Conservation (phyloP, 23 tunicate species). For the Styela plicata region DNA sequence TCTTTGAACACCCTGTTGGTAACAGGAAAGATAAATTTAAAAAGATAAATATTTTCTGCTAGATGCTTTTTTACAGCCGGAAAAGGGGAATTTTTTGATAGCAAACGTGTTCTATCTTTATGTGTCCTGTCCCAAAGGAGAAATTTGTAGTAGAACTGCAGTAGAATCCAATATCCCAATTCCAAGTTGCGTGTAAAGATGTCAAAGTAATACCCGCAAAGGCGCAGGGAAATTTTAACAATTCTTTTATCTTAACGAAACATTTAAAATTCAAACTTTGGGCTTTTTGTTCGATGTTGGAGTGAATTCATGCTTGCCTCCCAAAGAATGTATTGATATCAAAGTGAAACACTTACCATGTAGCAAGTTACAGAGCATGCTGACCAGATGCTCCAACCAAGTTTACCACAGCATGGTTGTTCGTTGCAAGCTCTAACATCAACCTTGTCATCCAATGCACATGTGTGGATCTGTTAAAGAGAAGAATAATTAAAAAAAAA, state of each 20-base stretch:
- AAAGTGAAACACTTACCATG: conserved; percentile 25
- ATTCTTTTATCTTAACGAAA: background rate
- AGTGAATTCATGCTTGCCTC: too few species aligned
- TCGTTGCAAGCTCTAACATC: conserved; percentile 50
- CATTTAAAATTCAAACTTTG: background rate
- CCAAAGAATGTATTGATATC: background rate
- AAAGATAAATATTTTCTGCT: too few species aligned
- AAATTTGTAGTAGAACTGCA: too few species aligned
- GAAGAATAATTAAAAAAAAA: too few species aligned
- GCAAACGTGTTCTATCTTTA: too few species aligned
- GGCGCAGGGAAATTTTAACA: background rate
- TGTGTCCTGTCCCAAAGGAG: too few species aligned
- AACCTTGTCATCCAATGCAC: conserved; percentile 20
- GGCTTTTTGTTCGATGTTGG: background rate
- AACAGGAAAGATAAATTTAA: too few species aligned
- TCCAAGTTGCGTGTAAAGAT: too few species aligned
- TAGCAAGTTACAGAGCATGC: conserved; percentile 80
- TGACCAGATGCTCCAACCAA: conserved; percentile 79
- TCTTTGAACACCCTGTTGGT: conserved; percentile 46
- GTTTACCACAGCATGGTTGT: conserved; percentile 44
- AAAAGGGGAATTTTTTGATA: too few species aligned
- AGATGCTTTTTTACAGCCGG: too few species aligned
- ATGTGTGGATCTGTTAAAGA: conserved; percentile 72
- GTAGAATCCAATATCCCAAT: too few species aligned
- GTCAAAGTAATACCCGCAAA: too few species aligned